Base-by-base conservation (phyloP, 2,113 vertebrate genomes). In the Paedocypris sp. region DNA sequence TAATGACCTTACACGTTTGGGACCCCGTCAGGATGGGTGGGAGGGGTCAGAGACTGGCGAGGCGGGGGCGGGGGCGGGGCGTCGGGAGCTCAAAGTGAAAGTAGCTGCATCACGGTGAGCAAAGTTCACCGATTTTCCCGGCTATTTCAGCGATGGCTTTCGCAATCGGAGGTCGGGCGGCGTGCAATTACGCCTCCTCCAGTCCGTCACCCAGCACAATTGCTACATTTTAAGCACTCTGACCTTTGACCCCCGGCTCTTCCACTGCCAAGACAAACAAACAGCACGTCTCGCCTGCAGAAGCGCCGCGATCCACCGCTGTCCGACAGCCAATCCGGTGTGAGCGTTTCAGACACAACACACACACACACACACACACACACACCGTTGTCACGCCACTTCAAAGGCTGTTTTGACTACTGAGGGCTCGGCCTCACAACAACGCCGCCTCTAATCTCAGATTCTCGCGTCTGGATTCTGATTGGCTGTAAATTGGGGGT, bases 1-100 rank as follows among this genome's bases (percentile, higher is more conserved):
- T 85, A 86, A 87, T 85, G 80, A 80, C 65, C 79, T 82, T 84
- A 84, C 82, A 86, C 84, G 72, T 81, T 32, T 82, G 85, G 85
- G 80, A 85, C 80, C 68, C 48, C 47, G 63, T 68, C 75, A 11
- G 20, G 46, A 54, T 60, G 70, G 62, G 54, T 31, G 67, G 59
- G 50, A 49, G 38, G 35, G 62, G n/a, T n/a, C n/a, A n/a, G n/a
- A n/a, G n/a, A n/a, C n/a, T n/a, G n/a, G n/a, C n/a, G n/a, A n/a
- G n/a, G n/a, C n/a, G n/a, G n/a, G n/a, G n/a, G n/a, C n/a, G n/a
- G n/a, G n/a, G n/a, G n/a, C n/a, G n/a, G n/a, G n/a, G n/a, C n/a
- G n/a, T n/a, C n/a, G n/a, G n/a, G n/a, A n/a, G n/a, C 33, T 54
- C 35, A 19, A 56, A 56, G 52, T 19, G 20, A 41, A 56, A 41